Percentiles rank a stretch among this genome's conserved stretches.
These are phyloP conservation scores for Mesocentrotus franciscanus DNA, from an alignment of 53 echinoderm and acorn worm species.

Conservation along the genomic window DNA sequence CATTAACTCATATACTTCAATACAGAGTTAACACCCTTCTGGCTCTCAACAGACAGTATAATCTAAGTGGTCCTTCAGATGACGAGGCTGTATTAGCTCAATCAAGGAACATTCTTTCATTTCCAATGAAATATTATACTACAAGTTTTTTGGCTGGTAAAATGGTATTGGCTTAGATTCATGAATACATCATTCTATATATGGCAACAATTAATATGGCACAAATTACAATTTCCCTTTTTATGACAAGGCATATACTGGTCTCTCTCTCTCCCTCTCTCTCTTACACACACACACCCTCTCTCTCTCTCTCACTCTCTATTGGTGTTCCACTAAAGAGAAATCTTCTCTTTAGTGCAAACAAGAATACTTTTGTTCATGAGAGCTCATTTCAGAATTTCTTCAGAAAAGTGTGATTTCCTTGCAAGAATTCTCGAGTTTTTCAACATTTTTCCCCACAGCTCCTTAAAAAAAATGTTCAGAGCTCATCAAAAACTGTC, in stretches of 20 bases:
- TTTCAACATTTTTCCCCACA: not conserved
- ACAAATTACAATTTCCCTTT: not conserved
- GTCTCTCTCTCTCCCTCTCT: not conserved
- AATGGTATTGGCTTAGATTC: not conserved
- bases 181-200: conserved; percentile 35
- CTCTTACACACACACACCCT: too few species aligned
- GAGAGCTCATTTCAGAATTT: not conserved
- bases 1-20: too few species aligned
- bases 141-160: not conserved
- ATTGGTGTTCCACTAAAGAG: not conserved
- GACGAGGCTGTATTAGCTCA: not conserved
- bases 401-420: not conserved
- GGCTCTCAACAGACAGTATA: too few species aligned
- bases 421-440: not conserved
- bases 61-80: not conserved
- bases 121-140: not conserved
- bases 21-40: too few species aligned
- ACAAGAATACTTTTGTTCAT: too few species aligned
- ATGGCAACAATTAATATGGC: conserved; percentile 44
- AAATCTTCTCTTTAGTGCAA: not conserved
- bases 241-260: conserved; percentile 9
- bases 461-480: not conserved
- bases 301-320: not conserved
- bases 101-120: not conserved
- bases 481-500: too few species aligned